Evolutionary conservation across 2,113 vertebrate species (phyloP), one percentile per base, ranked within the genome.

Genomic region (Gavia stellata): DNA sequence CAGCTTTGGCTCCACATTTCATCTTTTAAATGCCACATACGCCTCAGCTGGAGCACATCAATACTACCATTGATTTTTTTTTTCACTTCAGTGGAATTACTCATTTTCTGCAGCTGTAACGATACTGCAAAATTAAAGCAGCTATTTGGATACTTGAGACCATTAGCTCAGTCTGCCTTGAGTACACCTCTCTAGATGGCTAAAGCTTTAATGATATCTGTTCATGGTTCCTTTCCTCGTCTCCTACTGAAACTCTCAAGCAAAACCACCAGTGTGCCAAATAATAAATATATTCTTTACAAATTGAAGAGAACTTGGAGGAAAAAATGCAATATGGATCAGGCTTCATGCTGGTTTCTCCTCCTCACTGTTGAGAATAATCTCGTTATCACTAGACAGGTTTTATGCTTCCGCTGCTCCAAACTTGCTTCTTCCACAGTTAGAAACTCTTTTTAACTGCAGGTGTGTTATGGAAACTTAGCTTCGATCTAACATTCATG

Each of bases 31-130:
- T 75, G 55, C 67, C 84, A 83, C 9, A 7, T 62, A 67, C 50
- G 77, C 42, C 77, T 85, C 90, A 50, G 71, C 75, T 83, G 45
- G 70, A 68, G 81, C 61, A 95, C 50, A 78, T 84, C 74, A 93
- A 78, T 79, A 89, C 33, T 33, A 53, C 10, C 81, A 84, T 44
- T 70, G 80, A 74, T 90, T 80, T 77, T 55, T 59, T 65, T 81
- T 53, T 42, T 85, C 59, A 81, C 80, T 84, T 92, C 50, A 77
- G 34, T 62, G 58, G 78, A 94, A 92, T 59, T 68, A 91, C 36
- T 92, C 23, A 65, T 73, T 90, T 92, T 84, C 63, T 81, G 50
- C 19, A 61, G 33, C 74, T 81, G 42, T 81, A 94, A 23, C 17
- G 29, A 62, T 81, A 88, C 14, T 55, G 42, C 24, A 90, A 77